Evolutionary conservation across 2,888 invertebrate genomes (phyloP).

Genomic region (Portevinia maculata): DNA sequence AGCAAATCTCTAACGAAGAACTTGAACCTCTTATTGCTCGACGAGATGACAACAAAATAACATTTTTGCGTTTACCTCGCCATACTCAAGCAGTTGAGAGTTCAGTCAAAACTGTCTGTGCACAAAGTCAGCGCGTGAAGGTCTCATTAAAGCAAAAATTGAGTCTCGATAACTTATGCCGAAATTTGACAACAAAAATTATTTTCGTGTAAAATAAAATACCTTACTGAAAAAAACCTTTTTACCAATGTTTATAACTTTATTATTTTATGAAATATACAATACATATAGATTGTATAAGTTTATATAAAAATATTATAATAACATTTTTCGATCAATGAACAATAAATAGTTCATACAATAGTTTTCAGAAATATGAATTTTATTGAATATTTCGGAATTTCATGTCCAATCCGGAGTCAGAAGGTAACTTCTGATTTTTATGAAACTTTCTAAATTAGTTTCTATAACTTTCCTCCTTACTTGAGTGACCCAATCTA

Average conservation of each 20-base stretch:
- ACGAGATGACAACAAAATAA: not conserved
- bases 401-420: not conserved
- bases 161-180: not conserved
- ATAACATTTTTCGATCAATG: not conserved
- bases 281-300: not conserved
- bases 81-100: not conserved
- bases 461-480: not conserved
- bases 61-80: not conserved
- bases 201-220: not conserved
- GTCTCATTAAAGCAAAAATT: not conserved
- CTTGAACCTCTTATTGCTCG: not conserved
- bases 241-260: slow-evolving; percentile 5
- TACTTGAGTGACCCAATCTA: not conserved
- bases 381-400: not conserved
- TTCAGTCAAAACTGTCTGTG: not conserved
- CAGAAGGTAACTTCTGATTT: not conserved
- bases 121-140: not conserved
- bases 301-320: no score
- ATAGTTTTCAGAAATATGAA: not conserved
- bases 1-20: not conserved
- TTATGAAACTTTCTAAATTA: not conserved
- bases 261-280: not conserved
- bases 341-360: not conserved
- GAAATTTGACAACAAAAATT: not conserved
- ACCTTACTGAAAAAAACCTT: not conserved